A percentile compares a stretch with the other conserved stretches of the same genome.
These are phyloP conservation scores for Latrodectus elegans DNA, from an alignment of 2,888 invertebrate genomes.

Conservation along the genomic window DNA sequence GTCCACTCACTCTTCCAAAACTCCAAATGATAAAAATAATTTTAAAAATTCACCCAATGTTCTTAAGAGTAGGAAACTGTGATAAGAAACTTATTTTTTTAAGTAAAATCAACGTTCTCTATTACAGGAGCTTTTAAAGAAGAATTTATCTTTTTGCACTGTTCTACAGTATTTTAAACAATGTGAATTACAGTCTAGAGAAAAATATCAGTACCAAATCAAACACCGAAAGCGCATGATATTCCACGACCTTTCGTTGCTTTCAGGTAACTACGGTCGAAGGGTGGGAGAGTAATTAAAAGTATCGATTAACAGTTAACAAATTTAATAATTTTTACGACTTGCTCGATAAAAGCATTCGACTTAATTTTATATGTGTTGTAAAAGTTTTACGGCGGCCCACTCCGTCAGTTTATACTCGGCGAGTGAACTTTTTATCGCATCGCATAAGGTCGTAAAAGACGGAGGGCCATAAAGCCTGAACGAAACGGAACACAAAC, in stretches of 20 bases:
- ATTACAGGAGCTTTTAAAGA: too few relatives aligned
- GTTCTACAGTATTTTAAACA: too few relatives aligned
- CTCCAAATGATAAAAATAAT: too few relatives aligned
- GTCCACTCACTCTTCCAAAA: too few relatives aligned
- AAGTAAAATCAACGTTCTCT: too few relatives aligned
- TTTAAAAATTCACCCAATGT: too few relatives aligned
- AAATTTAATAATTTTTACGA: constrained; percentile 67
- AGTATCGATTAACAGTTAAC: constrained; percentile 64
- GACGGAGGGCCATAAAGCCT: constrained; percentile 64
- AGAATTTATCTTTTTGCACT: too few relatives aligned
- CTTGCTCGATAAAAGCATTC: constrained; percentile 56
- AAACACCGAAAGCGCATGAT: too few relatives aligned
- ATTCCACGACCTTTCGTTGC: background rate
- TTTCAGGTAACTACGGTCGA: background rate
- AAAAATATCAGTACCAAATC: too few relatives aligned
- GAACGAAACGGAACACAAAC: constrained; percentile 61
- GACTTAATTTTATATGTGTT: constrained; percentile 63
- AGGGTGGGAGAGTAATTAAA: constrained; percentile 30
- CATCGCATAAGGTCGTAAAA: constrained; percentile 66
- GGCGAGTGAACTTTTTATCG: constrained; percentile 60
- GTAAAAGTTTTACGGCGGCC: constrained; percentile 67
- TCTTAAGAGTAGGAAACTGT: too few relatives aligned
- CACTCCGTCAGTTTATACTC: constrained; percentile 52
- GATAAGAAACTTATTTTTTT: too few relatives aligned
- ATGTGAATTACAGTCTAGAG: too few relatives aligned